phyloP scores from a whole-genome alignment of 1,140 invertebrate genomes.

The Zaprionus camerounensis region DNA sequence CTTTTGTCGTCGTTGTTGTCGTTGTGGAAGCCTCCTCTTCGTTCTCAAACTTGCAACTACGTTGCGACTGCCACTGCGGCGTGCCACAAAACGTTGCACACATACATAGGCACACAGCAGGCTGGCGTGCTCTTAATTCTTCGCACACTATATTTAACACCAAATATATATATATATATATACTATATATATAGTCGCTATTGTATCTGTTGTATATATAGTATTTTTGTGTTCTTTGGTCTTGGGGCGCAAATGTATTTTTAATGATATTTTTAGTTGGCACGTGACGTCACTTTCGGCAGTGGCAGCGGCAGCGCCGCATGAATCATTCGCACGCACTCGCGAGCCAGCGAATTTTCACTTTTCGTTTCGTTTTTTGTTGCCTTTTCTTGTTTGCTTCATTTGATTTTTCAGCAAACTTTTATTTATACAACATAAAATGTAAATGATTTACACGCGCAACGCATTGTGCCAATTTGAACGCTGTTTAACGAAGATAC shows the following conservation, averaged over 20 bases:
- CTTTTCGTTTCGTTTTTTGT: slow-evolving; percentile 21
- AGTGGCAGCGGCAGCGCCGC: slow-evolving; percentile 21
- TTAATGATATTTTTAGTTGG: slow-evolving; percentile 76
- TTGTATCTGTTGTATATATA: slow-evolving; percentile 45
- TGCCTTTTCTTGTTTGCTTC: slow-evolving; percentile 24
- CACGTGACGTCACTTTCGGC: slow-evolving; percentile 71
- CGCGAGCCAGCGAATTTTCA: slow-evolving; percentile 37
- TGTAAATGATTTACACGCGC: slow-evolving; percentile 69
- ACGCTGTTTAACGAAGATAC: slow-evolving; percentile 28
- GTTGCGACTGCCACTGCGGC: slow-evolving; percentile 39
- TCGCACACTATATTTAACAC: slow-evolving; percentile 13
- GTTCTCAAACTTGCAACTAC: slow-evolving; percentile 39
- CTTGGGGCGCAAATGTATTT: slow-evolving; percentile 65
- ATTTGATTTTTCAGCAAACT: slow-evolving; percentile 45
- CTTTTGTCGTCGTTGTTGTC: slow-evolving; percentile 50
- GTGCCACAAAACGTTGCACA: slow-evolving; percentile 29
- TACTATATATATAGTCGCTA: slow-evolving; percentile 9
- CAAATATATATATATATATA: slow-evolving; percentile 19
- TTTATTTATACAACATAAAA: slow-evolving; percentile 57
- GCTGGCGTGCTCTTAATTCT: slow-evolving; percentile 67
- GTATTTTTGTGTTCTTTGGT: slow-evolving; percentile 45
- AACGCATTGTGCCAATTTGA: slow-evolving; percentile 73
- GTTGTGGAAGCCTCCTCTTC: slow-evolving; percentile 34
- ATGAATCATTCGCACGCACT: slow-evolving; percentile 60
- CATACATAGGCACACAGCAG: neutral